These are phyloP conservation scores for Triplophysa dalaica DNA, from an alignment of 2,113 vertebrate genomes.

Conservation along the genomic window DNA sequence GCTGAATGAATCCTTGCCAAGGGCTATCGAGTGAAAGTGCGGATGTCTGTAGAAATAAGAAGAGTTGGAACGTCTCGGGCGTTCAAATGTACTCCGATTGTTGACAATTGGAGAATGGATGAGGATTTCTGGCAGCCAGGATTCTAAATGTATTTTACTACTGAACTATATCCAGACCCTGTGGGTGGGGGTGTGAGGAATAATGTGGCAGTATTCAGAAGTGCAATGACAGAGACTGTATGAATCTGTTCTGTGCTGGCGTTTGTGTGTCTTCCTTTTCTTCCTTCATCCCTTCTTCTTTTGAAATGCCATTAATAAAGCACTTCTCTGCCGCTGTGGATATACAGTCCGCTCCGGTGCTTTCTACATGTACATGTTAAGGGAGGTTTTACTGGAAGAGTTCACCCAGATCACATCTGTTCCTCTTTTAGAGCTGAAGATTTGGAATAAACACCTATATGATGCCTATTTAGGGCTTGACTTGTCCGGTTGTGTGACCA, in stretches of 20 bases:
- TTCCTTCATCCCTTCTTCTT: not conserved
- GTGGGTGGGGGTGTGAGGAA: conserved; percentile 50
- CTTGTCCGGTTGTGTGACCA: no score
- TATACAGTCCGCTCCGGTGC: not conserved
- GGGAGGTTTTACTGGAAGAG: not conserved
- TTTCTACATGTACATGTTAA: not conserved
- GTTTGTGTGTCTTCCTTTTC: conserved; percentile 28
- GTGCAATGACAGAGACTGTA: conserved; percentile 59
- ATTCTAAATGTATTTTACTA: conserved; percentile 68
- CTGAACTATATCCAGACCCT: conserved; percentile 61
- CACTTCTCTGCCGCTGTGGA: not conserved
- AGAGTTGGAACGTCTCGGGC: conserved; percentile 1
- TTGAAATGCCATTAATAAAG: conserved; percentile 13
- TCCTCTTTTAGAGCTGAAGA: no score
- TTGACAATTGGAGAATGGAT: conserved; percentile 47
- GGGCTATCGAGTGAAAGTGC: conserved; percentile 16
- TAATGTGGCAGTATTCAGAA: conserved; percentile 57
- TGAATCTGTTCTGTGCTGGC: conserved; percentile 24
- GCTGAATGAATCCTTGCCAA: not conserved
- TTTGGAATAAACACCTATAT: no score
- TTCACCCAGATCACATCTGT: not conserved
- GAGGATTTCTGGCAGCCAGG: conserved; percentile 52
- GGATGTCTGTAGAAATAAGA: conserved; percentile 1
- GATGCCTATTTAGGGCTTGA: no score
- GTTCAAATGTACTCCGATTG: conserved; percentile 53